Conservation (phyloP, 2,797 vertebrate species). For the Brachymystax lenok region DNA sequence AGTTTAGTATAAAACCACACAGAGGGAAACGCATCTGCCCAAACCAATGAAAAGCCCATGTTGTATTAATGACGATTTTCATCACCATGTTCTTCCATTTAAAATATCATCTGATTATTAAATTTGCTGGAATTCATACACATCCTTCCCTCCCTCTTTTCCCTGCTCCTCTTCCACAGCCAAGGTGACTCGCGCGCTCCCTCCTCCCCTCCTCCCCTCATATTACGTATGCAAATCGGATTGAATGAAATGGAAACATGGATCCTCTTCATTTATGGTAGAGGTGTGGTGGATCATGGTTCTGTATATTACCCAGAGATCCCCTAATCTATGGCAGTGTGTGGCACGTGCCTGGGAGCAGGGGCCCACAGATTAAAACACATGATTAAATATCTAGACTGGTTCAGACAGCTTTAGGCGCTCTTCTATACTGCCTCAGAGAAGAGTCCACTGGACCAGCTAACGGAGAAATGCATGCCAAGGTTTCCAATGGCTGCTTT, state of each 20-base stretch:
- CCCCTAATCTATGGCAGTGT: neutral
- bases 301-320: slow-evolving; percentile 4
- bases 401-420: slow-evolving; percentile 1
- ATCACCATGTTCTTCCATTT: neutral
- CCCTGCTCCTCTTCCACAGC: neutral
- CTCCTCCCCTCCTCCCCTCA: neutral
- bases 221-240: neutral
- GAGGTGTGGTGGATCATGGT: slow-evolving; percentile 2
- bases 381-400: slow-evolving; percentile 8
- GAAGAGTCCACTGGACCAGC: neutral
- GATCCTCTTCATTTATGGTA: neutral
- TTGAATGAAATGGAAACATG: neutral
- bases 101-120: neutral
- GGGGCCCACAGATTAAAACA: slow-evolving; percentile 3
- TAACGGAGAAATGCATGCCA: neutral
- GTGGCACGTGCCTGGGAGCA: neutral
- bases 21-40: neutral
- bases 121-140: neutral
- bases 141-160: neutral
- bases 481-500: too few relatives aligned
- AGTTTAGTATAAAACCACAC: slow-evolving; percentile 21
- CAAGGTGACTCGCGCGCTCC: slow-evolving; percentile 11
- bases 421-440: neutral
- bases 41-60: neutral
- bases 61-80: neutral